phyloP scores from a whole-genome alignment of 1,140 invertebrate genomes.

The Dolichoris vasculosae region DNA sequence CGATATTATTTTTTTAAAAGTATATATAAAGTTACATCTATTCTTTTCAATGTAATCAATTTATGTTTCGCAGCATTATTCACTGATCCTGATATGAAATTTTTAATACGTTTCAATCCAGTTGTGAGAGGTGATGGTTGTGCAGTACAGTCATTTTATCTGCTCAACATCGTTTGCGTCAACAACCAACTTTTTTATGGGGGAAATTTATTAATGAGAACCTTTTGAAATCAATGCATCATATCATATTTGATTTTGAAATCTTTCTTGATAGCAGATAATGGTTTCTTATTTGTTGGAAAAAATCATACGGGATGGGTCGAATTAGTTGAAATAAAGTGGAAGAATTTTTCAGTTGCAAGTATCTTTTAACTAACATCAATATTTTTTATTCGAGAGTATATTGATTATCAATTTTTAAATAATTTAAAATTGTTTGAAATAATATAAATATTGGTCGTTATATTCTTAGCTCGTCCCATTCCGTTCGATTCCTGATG shows the following conservation, averaged over 20 bases:
- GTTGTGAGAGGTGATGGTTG: slow-evolving; percentile 45
- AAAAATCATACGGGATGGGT: slow-evolving; percentile 21
- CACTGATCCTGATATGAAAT: slow-evolving; percentile 53
- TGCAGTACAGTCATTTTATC: slow-evolving; percentile 40
- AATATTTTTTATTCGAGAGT: slow-evolving; percentile 24
- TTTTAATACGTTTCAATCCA: slow-evolving; percentile 48
- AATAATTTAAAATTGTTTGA: slow-evolving; percentile 21
- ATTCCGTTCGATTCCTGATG: slow-evolving; percentile 28
- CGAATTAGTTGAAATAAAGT: slow-evolving; percentile 28
- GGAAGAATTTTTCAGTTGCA: slow-evolving; percentile 2
- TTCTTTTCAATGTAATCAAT: slow-evolving; percentile 34
- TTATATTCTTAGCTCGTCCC: slow-evolving; percentile 25
- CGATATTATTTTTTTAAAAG: not conserved
- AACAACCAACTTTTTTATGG: slow-evolving; percentile 29
- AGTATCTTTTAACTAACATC: not conserved
- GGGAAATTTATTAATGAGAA: slow-evolving; percentile 28
- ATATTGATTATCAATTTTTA: slow-evolving; percentile 22
- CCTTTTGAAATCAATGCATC: slow-evolving; percentile 24
- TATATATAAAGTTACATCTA: not conserved
- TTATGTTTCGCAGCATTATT: slow-evolving; percentile 53
- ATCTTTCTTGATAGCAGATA: slow-evolving; percentile 19
- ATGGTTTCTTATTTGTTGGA: slow-evolving; percentile 8
- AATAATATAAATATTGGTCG: slow-evolving; percentile 28
- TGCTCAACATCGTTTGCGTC: slow-evolving; percentile 45
- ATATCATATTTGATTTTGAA: slow-evolving; percentile 37